Base-by-base conservation (phyloP, 2,888 invertebrate genomes). In the Drosophila ustulata region DNA sequence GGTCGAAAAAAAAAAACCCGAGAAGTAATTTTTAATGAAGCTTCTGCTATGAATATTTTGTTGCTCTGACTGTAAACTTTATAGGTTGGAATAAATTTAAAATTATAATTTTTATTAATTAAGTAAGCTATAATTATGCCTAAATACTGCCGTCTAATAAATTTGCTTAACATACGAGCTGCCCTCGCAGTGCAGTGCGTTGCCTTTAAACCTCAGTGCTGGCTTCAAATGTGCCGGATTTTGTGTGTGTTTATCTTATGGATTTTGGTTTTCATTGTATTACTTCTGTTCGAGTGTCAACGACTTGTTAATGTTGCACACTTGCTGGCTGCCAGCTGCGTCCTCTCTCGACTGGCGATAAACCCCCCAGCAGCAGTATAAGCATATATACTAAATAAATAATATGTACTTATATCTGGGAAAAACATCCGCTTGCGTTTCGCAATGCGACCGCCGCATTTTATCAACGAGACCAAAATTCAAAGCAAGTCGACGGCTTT, bases 351-450 rank as follows among this genome's bases (percentile, higher is more conserved):
- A 32, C 28, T 8, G 13, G 41, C 49, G 79, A 78, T 76, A 66
- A 62, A 41, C 26, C 23, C 41, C 45, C 47, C 37, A 41, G 13
- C 4, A 51, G 5, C 25, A 39, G 32, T 37, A 50, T 32, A 26
- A 9, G 25, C 30, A 45, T 39, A 51, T 34, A 34, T 68, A 43
- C 23, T 37, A 32, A 49, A 64, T 55, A 52, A 18, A 51, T 23
- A 26, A 50, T 39, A 41, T 13, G 8, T 23, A 41, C 46, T 26
- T 51, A 45, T 68, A 70, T 67, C 30, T 61, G 39, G 56, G 49
- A 18, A 26, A 34, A 51, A 57, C 78, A 73, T 75, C 74, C 78
- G 74, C 46, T 73, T 39, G 71, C 6, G 37, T 37, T 41, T 55
- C 26, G 41, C 57, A 43, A 49, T 25, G 50, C 34, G 34, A 3